Conservation (phyloP, 2,888 invertebrate species). For the Petrophora chlorosata region DNA sequence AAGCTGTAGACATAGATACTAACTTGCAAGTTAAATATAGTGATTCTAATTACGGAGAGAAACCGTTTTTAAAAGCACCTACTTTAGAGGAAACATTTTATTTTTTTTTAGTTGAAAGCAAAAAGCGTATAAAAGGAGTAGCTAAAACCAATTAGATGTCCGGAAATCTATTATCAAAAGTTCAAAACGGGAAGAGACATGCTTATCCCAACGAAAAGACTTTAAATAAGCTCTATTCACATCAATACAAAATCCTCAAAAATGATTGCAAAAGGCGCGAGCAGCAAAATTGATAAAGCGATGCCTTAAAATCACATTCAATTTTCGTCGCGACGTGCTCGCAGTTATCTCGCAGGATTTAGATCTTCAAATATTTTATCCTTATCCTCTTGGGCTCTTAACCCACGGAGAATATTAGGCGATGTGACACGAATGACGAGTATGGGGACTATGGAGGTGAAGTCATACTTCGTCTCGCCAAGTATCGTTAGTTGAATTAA, state of each 20-base stretch:
- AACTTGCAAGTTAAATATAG: neutral
- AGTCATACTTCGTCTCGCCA: too few species aligned
- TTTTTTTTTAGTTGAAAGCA: too few species aligned
- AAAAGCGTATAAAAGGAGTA: too few species aligned
- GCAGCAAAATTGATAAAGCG: slow-evolving; percentile 33
- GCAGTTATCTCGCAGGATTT: slow-evolving; percentile 38
- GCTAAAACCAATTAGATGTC: too few species aligned
- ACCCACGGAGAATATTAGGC: neutral
- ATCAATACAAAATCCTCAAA: slow-evolving; percentile 20
- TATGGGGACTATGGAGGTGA: too few species aligned
- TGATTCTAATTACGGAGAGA: too few species aligned
- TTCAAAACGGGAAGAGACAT: neutral
- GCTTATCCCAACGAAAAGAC: slow-evolving; percentile 9
- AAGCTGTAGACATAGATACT: neutral
- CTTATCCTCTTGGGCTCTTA: slow-evolving; percentile 13
- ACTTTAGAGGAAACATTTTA: too few species aligned
- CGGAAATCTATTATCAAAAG: too few species aligned
- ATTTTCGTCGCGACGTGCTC: slow-evolving; percentile 42
- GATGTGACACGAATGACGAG: neutral
- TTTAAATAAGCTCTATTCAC: slow-evolving; percentile 25
- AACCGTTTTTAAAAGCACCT: too few species aligned
- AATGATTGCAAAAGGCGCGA: slow-evolving; percentile 37
- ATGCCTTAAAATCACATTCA: slow-evolving; percentile 45
- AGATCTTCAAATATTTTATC: slow-evolving; percentile 25
- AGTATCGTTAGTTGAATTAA: too few species aligned